A percentile compares a stretch with the other conserved stretches of the same genome.
phyloP scores from a whole-genome alignment of 2,797 vertebrate species.

The Euthynnus affinis region DNA sequence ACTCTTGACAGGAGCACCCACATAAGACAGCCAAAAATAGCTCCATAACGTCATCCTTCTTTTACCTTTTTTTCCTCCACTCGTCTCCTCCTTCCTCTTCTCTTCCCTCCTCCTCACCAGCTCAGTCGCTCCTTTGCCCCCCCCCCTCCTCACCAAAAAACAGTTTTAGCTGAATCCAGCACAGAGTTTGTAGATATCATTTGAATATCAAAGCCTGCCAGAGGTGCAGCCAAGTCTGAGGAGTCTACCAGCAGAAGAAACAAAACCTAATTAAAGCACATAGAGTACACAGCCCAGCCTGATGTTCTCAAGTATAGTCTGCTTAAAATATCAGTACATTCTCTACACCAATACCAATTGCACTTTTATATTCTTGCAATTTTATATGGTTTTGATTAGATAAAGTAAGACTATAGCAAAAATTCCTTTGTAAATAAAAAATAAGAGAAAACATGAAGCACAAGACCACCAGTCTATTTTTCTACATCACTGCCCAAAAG shows the following conservation, averaged over 20 bases:
- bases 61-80: constrained; percentile 39
- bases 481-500: constrained; percentile 6
- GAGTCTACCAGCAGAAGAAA: constrained; percentile 62
- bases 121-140: constrained; percentile 16
- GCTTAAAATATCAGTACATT: constrained; percentile 13
- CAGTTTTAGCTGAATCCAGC: constrained; percentile 41
- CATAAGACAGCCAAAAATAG: constrained; percentile 77
- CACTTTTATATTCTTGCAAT: background rate
- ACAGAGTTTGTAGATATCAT: constrained; percentile 70
- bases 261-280: constrained; percentile 76
- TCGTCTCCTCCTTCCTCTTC: constrained; percentile 38
- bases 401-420: background rate
- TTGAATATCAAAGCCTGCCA: constrained; percentile 81
- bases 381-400: constrained; percentile 9
- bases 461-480: constrained; percentile 2
- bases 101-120: constrained; percentile 2
- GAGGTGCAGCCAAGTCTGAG: constrained; percentile 53
- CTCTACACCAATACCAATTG: background rate
- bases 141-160: constrained; percentile 33
- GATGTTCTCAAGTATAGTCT: constrained; percentile 16
- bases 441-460: constrained; percentile 2
- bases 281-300: constrained; percentile 7
- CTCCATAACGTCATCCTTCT: constrained; percentile 58
- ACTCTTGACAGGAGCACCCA: constrained; percentile 73
- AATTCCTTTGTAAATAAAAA: background rate